Base-by-base conservation (phyloP, 1,140 invertebrate genomes). In the Stratiolaelaps scimitus region DNA sequence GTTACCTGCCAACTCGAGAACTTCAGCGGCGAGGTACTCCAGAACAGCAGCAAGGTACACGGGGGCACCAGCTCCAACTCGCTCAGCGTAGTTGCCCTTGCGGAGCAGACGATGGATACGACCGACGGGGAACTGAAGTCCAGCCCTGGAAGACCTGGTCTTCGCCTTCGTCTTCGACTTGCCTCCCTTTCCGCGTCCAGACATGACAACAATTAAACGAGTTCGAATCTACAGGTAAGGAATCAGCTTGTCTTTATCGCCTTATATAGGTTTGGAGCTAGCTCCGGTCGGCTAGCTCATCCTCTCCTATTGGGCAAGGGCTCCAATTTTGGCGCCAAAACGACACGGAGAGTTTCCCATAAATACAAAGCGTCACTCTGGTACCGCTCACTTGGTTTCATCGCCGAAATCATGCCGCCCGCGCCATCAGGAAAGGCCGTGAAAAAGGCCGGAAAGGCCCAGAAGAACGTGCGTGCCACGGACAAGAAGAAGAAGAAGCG, bases 71-170 rank as follows among this genome's bases (percentile, higher is more conserved):
- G n/a, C n/a, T n/a, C n/a, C n/a, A n/a, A n/a, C n/a, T n/a, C n/a
- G n/a, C n/a, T n/a, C n/a, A n/a, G n/a, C n/a, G n/a, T n/a, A n/a
- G n/a, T n/a, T n/a, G n/a, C n/a, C n/a, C n/a, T n/a, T n/a, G n/a
- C n/a, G n/a, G n/a, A n/a, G n/a, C n/a, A n/a, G n/a, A n/a, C n/a
- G n/a, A n/a, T n/a, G n/a, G n/a, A n/a, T n/a, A n/a, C n/a, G 77
- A 43, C 83, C 83, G 44, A 81, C 84, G 0, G 85, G 84, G 69
- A 87, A 85, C 56, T 81, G 79, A 6, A 86, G 78, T 10, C 85
- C 84, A 40, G 84, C 83, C 17, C 83, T 77, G 67, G 73, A 79
- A 26, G 82, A 83, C 30, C 82, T 77, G 10, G 76, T 75, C 72
- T 82, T 82, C 17, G 79, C 75, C 77, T 82, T 82, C 68, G 73